These are phyloP conservation scores for Phalacrocorax brasilianus DNA, from an alignment of 2,113 vertebrate genomes.

Conservation along the genomic window DNA sequence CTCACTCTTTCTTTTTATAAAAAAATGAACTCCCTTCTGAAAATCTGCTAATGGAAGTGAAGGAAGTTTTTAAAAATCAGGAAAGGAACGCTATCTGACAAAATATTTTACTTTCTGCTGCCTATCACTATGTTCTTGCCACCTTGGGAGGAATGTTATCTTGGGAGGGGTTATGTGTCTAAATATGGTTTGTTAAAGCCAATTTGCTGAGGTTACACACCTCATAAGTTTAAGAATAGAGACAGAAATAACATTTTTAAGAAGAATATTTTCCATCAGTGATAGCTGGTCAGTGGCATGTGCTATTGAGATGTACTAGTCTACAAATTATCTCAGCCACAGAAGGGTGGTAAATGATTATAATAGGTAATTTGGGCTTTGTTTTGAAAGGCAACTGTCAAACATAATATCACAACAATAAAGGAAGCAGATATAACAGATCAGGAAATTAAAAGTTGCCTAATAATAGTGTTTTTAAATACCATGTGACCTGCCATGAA, in stretches of 20 bases:
- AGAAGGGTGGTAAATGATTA: background rate
- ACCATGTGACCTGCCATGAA: background rate
- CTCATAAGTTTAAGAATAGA: background rate
- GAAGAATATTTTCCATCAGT: background rate
- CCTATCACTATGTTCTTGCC: background rate
- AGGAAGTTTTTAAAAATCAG: background rate
- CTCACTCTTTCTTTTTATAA: slow-evolving; percentile 40
- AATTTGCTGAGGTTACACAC: background rate
- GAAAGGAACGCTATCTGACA: background rate
- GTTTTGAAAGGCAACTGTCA: background rate
- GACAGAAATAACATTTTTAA: background rate
- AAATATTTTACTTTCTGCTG: background rate
- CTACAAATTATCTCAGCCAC: background rate
- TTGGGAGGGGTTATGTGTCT: background rate
- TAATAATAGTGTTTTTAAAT: background rate
- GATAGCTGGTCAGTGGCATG: background rate
- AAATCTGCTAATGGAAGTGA: slow-evolving; percentile 8
- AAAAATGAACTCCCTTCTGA: background rate
- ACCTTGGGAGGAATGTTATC: background rate
- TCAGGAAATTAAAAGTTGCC: background rate
- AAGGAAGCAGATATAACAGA: background rate
- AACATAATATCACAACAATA: background rate
- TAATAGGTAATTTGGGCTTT: background rate
- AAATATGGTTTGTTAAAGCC: background rate
- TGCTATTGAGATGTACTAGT: background rate